Percentiles rank a stretch among this genome's conserved stretches.
Evolutionary conservation across 2,113 vertebrate genomes (phyloP).

Genomic region (Bos javanicus): DNA sequence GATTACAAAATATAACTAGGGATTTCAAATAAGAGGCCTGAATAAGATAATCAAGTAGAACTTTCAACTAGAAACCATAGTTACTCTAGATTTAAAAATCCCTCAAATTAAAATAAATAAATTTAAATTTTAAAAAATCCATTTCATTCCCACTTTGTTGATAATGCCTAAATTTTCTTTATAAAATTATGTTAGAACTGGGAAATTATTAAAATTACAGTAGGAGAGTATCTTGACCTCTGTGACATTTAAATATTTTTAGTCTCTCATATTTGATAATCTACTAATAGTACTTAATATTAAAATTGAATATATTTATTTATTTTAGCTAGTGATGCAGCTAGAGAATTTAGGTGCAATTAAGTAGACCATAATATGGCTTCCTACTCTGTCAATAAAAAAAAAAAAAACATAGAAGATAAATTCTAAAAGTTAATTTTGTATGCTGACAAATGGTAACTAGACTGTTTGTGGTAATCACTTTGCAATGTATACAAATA

Average conservation of each 20-base stretch:
- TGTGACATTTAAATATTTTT: background rate
- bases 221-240: background rate
- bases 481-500: background rate
- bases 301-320: background rate
- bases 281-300: background rate
- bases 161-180: background rate
- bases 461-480: background rate
- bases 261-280: background rate
- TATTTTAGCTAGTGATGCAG: background rate
- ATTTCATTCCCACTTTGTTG: background rate
- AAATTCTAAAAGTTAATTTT: background rate
- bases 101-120: too few relatives aligned
- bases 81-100: background rate
- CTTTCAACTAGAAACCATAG: background rate
- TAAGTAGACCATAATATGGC: background rate
- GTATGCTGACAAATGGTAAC: background rate
- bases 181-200: background rate
- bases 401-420: background rate
- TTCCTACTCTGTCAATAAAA: background rate
- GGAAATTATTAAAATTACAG: background rate
- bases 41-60: background rate
- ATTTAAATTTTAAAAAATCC: background rate
- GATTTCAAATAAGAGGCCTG: background rate
- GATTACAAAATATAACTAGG: fast-evolving
- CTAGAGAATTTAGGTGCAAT: background rate